phyloP scores from a whole-genome alignment of 2,797 vertebrate genomes.

The Graptemys geographica region DNA sequence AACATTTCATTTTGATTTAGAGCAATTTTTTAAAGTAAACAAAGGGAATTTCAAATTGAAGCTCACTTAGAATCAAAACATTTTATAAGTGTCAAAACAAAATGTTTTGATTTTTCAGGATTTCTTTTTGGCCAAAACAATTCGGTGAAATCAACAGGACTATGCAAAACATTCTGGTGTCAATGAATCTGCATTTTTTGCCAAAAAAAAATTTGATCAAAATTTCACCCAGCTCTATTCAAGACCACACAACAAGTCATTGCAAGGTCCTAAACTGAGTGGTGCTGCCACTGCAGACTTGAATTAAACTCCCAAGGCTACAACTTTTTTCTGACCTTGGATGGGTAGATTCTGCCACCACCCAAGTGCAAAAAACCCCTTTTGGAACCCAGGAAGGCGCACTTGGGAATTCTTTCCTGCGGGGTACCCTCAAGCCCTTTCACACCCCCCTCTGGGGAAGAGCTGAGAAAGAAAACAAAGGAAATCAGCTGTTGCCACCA shows the following conservation, averaged over 20 bases:
- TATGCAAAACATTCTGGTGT: neutral
- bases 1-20: neutral
- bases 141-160: neutral
- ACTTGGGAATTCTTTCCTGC: no score
- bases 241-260: neutral
- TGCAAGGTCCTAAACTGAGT: no score
- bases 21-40: neutral
- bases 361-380: no score
- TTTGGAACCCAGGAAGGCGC: no score
- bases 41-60: neutral
- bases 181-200: neutral
- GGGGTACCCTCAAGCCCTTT: no score
- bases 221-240: neutral
- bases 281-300: no score
- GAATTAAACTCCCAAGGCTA: no score
- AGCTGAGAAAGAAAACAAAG: no score
- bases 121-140: neutral
- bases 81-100: neutral
- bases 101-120: neutral
- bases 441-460: no score
- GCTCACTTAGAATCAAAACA: neutral
- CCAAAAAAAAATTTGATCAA: neutral
- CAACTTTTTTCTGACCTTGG: no score
- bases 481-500: no score
- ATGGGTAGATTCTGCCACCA: no score